Conservation (phyloP, 2,113 vertebrate genomes). For the Actenoides hombroni region DNA sequence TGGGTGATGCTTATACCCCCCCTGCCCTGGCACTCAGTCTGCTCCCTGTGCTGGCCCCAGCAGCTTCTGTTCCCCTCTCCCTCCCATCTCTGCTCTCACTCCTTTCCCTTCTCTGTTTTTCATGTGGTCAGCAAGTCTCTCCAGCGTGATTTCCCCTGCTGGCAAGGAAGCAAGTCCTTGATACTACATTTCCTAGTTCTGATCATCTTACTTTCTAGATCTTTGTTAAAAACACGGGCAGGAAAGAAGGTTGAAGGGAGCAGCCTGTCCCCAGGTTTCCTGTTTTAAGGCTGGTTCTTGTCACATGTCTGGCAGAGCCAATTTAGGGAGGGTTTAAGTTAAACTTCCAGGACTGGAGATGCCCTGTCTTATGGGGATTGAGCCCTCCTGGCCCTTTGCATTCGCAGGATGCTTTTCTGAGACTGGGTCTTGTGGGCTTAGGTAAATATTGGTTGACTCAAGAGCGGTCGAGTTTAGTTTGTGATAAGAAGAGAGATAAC, state of each 20-base stretch:
- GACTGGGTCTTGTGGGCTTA: not conserved
- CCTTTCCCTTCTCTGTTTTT: not conserved
- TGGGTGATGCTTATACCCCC: not conserved
- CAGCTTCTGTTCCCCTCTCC: not conserved
- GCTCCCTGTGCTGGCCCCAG: not conserved
- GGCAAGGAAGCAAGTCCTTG: constrained; percentile 34
- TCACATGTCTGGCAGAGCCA: not conserved
- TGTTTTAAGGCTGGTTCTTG: not conserved
- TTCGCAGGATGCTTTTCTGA: not conserved
- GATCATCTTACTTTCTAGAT: constrained; percentile 13
- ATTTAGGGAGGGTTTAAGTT: not conserved
- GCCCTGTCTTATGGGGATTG: rapidly evolving
- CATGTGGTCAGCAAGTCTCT: not conserved
- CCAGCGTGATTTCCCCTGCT: not conserved
- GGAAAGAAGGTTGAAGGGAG: constrained; percentile 38
- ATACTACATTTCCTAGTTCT: constrained; percentile 43
- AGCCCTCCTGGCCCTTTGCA: not conserved
- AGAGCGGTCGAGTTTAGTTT: not conserved
- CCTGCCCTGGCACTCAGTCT: rapidly evolving
- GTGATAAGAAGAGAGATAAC: not conserved
- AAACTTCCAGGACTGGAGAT: not conserved
- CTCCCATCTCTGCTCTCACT: not conserved
- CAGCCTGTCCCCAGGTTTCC: constrained; percentile 39
- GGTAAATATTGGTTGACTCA: not conserved
- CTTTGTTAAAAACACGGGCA: constrained; percentile 40